These are phyloP conservation scores for Campoplex capitator DNA, from an alignment of 2,888 invertebrate species.

Conservation along the genomic window DNA sequence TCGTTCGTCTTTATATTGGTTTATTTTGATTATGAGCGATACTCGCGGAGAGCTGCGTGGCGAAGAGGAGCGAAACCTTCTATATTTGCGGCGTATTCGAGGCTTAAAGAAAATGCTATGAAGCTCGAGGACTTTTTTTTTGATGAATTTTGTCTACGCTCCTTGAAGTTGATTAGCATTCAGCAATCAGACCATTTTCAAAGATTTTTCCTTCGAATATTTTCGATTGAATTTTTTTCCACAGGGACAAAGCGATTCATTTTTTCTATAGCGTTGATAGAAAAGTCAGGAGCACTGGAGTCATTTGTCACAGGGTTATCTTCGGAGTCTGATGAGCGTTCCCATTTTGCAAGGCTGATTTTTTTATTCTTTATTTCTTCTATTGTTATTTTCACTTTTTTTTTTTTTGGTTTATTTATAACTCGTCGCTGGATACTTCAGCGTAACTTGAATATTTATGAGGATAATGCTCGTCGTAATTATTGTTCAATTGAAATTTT, in stretches of 20 bases:
- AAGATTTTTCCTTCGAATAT: conserved; percentile 12
- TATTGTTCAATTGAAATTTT: neutral
- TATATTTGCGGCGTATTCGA: neutral
- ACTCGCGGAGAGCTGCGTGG: neutral
- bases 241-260: conserved; percentile 7
- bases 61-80: neutral
- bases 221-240: neutral
- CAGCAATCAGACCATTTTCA: neutral
- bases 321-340: neutral
- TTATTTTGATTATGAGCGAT: too few species aligned
- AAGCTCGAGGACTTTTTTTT: neutral
- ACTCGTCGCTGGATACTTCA: neutral
- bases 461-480: neutral
- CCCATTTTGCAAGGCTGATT: neutral
- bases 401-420: neutral
- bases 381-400: neutral
- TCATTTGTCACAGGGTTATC: neutral
- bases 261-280: neutral
- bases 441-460: neutral
- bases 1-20: neutral
- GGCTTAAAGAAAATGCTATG: conserved; percentile 9
- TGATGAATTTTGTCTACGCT: neutral
- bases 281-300: conserved; percentile 2
- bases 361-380: neutral
- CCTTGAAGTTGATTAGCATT: neutral